Base-by-base conservation (phyloP, 2,113 vertebrate genomes). In the Andinoacara biseriatus region DNA sequence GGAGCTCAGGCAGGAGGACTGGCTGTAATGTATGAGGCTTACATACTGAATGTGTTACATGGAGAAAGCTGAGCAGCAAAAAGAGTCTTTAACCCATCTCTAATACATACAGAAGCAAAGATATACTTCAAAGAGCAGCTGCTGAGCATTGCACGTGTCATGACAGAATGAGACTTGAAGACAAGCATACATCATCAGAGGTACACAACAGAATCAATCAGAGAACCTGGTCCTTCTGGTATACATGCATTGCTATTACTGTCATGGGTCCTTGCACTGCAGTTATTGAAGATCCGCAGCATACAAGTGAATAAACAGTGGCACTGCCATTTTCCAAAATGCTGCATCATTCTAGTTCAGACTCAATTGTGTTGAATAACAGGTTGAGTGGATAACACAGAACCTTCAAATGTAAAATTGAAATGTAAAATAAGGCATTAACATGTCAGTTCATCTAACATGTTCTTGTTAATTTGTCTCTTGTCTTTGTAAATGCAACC, bases 351-450 rank as follows among this genome's bases (percentile, higher is more conserved):
- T 69, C 10, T 24, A 69, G 52, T 52, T 52, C 29, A 52, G 46
- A 52, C 3, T 52, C 67, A 52, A 72, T 1, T 54, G 67, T 54
- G 49, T 5, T n/a, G 10, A 72, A 26, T 52, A 72, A 20, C 5
- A 13, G 17, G 43, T 14, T 11, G 65, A 52, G 17, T 52, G 52
- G 18, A 46, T 69, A 52, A 52, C 17, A 72, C 15, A 31, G 65
- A 69, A 49, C 26, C 26, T 0, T 52, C 46, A 54, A 72, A 33
- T 72, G 26, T 31, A 52, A 52, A 24, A 69, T 49, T 69, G 40
- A 69, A 69, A 49, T 69, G 40, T 49, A 72, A 52, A 72, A 72
- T 52, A 52, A 52, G 65, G 17, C 65, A 52, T 72, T 52, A 52
- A 72, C 9, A 49, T 0, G 5, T 61, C 43, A 22, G 22, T 61